Base-by-base conservation (phyloP, 2,888 invertebrate species). In the Halictus quadricinctus region DNA sequence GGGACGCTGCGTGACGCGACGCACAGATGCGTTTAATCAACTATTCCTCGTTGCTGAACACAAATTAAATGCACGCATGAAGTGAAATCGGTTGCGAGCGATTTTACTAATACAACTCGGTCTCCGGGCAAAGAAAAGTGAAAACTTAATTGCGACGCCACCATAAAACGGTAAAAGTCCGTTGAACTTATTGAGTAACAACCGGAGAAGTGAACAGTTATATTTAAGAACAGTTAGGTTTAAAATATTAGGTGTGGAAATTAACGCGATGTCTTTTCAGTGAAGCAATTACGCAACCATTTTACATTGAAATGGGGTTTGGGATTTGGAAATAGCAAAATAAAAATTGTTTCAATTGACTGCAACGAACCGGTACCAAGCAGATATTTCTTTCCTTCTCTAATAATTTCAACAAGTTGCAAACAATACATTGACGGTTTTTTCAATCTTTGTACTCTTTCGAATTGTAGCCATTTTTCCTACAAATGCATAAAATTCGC, bases 151-250 rank as follows among this genome's bases (percentile, higher is more conserved):
- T 21, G 54, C 54, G 21, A n/a, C 54, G 54, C 54, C 21, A 54
- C 54, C 54, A 43, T 48, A 58, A 79, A 79, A 43, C 72, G 69
- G 84, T 84, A 79, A 83, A 85, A 85, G 79, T 84, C 10, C 54
- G 54, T 54, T 54, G 54, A 54, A 54, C 54, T n/a, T 54, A 54
- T 54, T 54, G 54, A 10, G 54, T 54, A 21, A 54, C 8, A 54
- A 54, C 54, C 21, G 54, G 21, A 54, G 10, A 54, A 10, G 10
- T 10, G 21, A 21, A 54, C 54, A 54, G 21, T 54, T 21, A 10
- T 10, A 54, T 54, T 21, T 54, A 2, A 8, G n/a, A n/a, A n/a
- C n/a, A n/a, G n/a, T n/a, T 21, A 50, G 50, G 21, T 54, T 54
- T 54, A 21, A 21, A 21, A 54, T 54, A 54, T 54, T 21, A 54